Conservation (phyloP, 2,797 vertebrate genomes). For the Leuciscus waleckii region DNA sequence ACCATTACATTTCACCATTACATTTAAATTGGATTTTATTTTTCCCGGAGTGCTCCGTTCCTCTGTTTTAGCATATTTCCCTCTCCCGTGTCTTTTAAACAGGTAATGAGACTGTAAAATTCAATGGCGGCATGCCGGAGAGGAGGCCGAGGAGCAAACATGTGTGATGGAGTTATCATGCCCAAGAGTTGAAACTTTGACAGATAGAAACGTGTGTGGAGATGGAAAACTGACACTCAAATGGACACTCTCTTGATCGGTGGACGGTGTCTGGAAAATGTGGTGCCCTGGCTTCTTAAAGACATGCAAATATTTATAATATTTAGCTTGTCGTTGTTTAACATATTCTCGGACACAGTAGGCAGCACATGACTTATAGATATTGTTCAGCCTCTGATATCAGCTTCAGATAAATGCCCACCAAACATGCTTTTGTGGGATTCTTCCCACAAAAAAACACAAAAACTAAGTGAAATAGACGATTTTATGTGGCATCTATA, state of each 20-base stretch:
- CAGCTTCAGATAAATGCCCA: neutral
- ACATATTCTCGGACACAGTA: neutral
- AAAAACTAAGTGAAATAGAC: neutral
- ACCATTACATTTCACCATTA: slow-evolving; percentile 83
- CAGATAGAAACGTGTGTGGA: slow-evolving; percentile 52
- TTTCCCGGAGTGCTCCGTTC: slow-evolving; percentile 65
- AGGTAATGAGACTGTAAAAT: slow-evolving; percentile 77
- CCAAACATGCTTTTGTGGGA: neutral
- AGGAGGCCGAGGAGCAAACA: slow-evolving; percentile 60
- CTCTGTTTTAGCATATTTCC: slow-evolving; percentile 77
- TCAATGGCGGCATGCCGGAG: slow-evolving; percentile 72
- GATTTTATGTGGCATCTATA: neutral
- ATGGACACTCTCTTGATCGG: slow-evolving; percentile 23
- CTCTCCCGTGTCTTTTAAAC: slow-evolving; percentile 75
- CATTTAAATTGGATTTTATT: slow-evolving; percentile 81
- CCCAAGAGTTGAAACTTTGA: slow-evolving; percentile 54
- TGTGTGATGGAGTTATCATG: slow-evolving; percentile 64
- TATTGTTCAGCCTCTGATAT: neutral
- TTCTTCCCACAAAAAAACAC: neutral
- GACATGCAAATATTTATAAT: slow-evolving; percentile 4
- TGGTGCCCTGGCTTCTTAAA: neutral
- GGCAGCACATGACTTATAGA: neutral
- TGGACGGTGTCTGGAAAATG: neutral
- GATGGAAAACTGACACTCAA: slow-evolving; percentile 52
- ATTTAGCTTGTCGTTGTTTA: neutral